Conservation (phyloP, 2,797 vertebrate genomes). For the Catamblyrhynchus diadema region DNA sequence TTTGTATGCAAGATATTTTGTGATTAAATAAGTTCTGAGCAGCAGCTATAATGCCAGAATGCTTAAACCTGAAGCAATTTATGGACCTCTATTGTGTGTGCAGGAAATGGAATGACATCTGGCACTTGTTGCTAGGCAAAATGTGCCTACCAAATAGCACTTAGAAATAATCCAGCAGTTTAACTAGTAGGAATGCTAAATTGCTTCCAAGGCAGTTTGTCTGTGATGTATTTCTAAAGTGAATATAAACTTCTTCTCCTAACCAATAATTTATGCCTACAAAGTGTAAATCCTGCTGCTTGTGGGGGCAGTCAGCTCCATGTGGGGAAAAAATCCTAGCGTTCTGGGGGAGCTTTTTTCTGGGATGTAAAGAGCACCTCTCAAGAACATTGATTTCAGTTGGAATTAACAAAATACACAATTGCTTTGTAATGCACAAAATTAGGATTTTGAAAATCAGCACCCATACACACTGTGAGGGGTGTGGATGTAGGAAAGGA, state of each 20-base stretch:
- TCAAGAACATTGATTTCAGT: not conserved
- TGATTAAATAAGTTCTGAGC: not conserved
- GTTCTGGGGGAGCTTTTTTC: not conserved
- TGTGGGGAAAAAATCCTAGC: not conserved
- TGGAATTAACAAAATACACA: not conserved
- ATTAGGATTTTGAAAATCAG: not conserved
- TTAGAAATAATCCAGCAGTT: slow-evolving; percentile 3
- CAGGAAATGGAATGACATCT: slow-evolving; percentile 26
- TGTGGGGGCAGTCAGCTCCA: not conserved
- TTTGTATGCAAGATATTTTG: not conserved
- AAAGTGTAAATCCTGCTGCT: not conserved
- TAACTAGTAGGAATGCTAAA: slow-evolving; percentile 17
- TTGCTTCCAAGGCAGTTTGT: not conserved
- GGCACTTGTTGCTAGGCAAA: slow-evolving; percentile 61
- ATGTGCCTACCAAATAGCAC: not conserved
- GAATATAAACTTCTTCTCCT: not conserved
- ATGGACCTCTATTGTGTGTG: not conserved
- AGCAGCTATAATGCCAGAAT: not conserved
- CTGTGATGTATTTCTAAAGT: not conserved
- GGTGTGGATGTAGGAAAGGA: not conserved
- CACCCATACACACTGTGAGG: not conserved
- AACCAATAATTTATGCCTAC: not conserved
- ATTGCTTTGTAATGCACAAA: not conserved
- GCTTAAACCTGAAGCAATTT: slow-evolving; percentile 12
- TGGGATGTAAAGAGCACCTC: not conserved